phyloP scores from a whole-genome alignment of 1,140 invertebrate genomes.

The Trypoxylus dichotomus region DNA sequence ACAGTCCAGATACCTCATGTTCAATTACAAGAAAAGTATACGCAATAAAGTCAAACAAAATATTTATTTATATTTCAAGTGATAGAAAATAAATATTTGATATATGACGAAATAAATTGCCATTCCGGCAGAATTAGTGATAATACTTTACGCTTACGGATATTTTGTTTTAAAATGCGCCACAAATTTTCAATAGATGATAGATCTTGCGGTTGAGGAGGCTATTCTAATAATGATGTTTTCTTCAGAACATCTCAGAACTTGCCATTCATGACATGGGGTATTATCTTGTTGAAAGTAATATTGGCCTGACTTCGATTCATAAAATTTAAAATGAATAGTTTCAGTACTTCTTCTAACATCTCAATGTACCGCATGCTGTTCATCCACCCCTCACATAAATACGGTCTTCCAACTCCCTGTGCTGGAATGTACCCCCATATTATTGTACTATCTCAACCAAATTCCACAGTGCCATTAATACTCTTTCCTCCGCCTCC shows the following conservation, averaged over 20 bases:
- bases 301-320: too few species aligned
- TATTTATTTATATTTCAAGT: not conserved
- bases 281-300: too few species aligned
- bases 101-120: not conserved
- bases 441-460: not conserved
- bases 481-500: not conserved
- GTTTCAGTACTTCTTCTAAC: too few species aligned
- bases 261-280: too few species aligned
- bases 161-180: not conserved
- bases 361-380: too few species aligned
- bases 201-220: too few species aligned
- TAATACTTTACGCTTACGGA: not conserved
- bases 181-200: too few species aligned
- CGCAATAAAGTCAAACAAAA: not conserved
- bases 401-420: too few species aligned
- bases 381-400: too few species aligned
- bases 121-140: not conserved
- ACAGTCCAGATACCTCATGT: not conserved
- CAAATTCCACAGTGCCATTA: not conserved
- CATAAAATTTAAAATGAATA: too few species aligned
- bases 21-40: not conserved
- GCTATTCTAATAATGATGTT: too few species aligned
- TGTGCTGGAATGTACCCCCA: not conserved
- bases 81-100: not conserved
- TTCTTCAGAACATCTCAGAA: too few species aligned